Evolutionary conservation across 2,113 vertebrate species (phyloP).

Genomic region (Fulica atra): DNA sequence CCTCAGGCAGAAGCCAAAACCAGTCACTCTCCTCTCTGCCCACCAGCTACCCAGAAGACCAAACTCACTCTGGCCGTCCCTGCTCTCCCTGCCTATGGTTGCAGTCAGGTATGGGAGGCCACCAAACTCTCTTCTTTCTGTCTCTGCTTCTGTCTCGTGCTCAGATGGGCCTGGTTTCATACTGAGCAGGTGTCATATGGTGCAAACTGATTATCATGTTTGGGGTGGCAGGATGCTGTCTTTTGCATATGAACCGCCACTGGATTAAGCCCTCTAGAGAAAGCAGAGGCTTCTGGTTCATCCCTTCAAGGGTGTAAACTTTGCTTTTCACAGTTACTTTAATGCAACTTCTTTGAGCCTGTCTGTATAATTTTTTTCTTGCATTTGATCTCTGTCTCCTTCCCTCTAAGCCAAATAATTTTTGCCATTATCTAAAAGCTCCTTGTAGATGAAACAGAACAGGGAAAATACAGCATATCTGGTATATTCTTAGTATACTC

Average conservation of each 20-base stretch:
- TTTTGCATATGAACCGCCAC: not conserved
- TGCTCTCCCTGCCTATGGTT: not conserved
- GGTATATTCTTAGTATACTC: not conserved
- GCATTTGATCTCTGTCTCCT: not conserved
- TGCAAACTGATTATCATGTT: accelerated
- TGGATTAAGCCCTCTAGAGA: not conserved
- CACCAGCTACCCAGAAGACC: not conserved
- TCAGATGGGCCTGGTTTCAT: accelerated
- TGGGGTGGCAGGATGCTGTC: not conserved
- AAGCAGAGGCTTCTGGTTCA: not conserved
- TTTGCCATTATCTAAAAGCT: not conserved
- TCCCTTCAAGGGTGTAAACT: not conserved
- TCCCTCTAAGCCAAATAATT: not conserved
- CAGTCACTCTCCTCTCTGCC: not conserved
- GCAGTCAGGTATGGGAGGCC: not conserved
- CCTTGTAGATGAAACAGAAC: not conserved
- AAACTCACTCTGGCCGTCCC: not conserved
- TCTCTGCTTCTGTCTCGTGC: not conserved
- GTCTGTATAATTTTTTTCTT: not conserved
- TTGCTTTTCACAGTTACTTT: not conserved
- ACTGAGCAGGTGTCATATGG: not conserved
- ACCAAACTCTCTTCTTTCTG: not conserved
- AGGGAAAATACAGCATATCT: not conserved
- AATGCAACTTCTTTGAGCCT: not conserved
- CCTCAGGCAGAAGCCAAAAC: not conserved